These are phyloP conservation scores for Listrodromus nycthemerus DNA, from an alignment of 2,888 invertebrate species.

Conservation along the genomic window DNA sequence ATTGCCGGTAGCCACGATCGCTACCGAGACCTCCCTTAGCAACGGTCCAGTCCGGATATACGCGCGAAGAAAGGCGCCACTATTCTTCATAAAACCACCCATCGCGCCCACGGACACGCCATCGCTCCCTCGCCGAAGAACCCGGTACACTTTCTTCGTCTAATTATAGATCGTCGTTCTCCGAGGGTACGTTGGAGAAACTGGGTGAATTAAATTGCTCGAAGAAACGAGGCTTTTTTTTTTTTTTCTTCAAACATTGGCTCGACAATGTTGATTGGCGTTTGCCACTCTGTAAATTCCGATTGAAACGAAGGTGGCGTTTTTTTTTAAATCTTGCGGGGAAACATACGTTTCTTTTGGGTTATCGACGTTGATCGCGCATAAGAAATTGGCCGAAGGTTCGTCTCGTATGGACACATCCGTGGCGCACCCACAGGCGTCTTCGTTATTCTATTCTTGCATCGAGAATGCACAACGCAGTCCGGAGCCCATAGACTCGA, in stretches of 20 bases:
- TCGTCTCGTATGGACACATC: slow-evolving; percentile 68
- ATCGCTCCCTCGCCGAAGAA: background rate
- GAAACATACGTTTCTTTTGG: slow-evolving; percentile 42
- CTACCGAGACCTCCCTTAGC: slow-evolving; percentile 69
- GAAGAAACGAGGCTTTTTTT: background rate
- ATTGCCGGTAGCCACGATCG: slow-evolving; percentile 28
- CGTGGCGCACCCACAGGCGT: slow-evolving; percentile 66
- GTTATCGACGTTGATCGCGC: slow-evolving; percentile 43
- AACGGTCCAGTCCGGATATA: slow-evolving; percentile 71
- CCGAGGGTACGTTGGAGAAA: background rate
- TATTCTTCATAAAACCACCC: slow-evolving; percentile 68
- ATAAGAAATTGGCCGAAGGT: slow-evolving; percentile 66
- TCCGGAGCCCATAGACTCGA: background rate
- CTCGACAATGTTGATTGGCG: background rate
- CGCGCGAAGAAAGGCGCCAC: slow-evolving; percentile 73
- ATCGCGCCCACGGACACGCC: slow-evolving; percentile 20
- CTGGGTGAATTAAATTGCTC: background rate
- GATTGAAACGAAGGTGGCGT: slow-evolving; percentile 5
- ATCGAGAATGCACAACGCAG: slow-evolving; percentile 34
- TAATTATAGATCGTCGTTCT: slow-evolving; percentile 2
- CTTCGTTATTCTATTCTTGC: slow-evolving; percentile 62
- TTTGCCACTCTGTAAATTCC: slow-evolving; percentile 16
- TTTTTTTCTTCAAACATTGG: background rate
- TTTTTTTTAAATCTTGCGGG: slow-evolving; percentile 22
- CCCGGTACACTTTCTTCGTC: slow-evolving; percentile 1